Conservation (phyloP, 2,888 invertebrate genomes). For the Macaria liturata region DNA sequence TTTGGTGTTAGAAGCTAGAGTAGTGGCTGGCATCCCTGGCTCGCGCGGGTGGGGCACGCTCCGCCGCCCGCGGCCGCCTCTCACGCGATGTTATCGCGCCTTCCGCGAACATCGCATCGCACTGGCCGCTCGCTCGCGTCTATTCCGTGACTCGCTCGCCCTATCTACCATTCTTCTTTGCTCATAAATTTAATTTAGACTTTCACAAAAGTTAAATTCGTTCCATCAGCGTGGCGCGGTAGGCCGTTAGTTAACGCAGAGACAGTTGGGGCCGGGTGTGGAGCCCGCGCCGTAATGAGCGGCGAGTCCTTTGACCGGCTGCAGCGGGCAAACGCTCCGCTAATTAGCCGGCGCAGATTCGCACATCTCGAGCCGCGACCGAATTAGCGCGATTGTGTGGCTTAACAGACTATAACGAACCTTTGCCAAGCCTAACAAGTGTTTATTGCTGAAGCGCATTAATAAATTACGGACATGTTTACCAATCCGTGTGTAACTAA, state of each 20-base stretch:
- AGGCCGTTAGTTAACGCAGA: constrained; percentile 58
- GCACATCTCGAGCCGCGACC: constrained; percentile 73
- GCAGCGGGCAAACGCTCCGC: constrained; percentile 66
- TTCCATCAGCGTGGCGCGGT: constrained; percentile 39
- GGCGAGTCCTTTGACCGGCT: constrained; percentile 78
- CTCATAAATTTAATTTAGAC: constrained; percentile 60
- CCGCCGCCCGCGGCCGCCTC: constrained; percentile 58
- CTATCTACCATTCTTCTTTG: constrained; percentile 57
- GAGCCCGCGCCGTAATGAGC: constrained; percentile 65
- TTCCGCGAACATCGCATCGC: constrained; percentile 78
- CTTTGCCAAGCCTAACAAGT: constrained; percentile 48
- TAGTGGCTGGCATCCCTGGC: constrained; percentile 41
- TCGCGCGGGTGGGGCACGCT: constrained; percentile 43
- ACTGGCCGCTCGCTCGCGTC: constrained; percentile 69
- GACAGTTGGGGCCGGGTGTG: constrained; percentile 56
- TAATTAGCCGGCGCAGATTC: constrained; percentile 78
- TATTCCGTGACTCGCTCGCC: constrained; percentile 70
- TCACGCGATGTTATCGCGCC: constrained; percentile 81
- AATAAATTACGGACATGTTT: constrained; percentile 14
- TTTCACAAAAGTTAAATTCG: constrained; percentile 48
- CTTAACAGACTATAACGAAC: constrained; percentile 53
- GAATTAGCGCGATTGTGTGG: constrained; percentile 73
- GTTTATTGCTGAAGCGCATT: constrained; percentile 24
- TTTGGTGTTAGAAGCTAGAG: too few species aligned
- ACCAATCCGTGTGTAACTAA: constrained; percentile 22